phyloP scores from a whole-genome alignment of 2,797 vertebrate genomes.

The Ciconia nigra region DNA sequence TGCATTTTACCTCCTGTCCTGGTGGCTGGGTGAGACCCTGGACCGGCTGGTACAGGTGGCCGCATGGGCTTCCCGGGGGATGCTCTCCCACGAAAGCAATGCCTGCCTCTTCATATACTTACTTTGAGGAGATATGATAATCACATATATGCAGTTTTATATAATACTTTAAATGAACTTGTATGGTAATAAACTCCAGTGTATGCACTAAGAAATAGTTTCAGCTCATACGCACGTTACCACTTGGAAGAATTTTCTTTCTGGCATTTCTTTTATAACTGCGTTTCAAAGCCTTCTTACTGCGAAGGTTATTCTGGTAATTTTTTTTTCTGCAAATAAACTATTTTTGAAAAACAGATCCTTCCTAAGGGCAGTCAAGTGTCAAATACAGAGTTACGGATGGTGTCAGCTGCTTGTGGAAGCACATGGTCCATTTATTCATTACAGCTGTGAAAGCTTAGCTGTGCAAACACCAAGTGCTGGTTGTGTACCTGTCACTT shows the following conservation, averaged over 20 bases:
- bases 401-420: constrained; percentile 41
- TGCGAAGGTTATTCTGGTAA: not conserved
- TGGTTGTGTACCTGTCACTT: constrained; percentile 60
- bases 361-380: constrained; percentile 57
- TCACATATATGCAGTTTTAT: not conserved
- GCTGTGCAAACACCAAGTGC: not conserved
- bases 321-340: not conserved
- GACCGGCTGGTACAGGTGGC: not conserved
- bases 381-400: constrained; percentile 54
- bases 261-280: not conserved
- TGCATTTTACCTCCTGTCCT: not conserved
- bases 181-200: not conserved
- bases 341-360: constrained; percentile 34
- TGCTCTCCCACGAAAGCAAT: not conserved
- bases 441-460: constrained; percentile 51
- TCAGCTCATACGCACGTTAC: not conserved
- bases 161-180: not conserved
- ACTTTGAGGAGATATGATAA: not conserved
- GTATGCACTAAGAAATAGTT: not conserved
- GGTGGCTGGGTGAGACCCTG: not conserved
- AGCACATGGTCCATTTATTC: constrained; percentile 60
- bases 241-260: not conserved
- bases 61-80: rapidly evolving
- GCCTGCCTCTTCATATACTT: rapidly evolving
- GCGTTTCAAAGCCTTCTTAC: not conserved